phyloP scores from a whole-genome alignment of 2,113 vertebrate genomes.

The Alces alces region DNA sequence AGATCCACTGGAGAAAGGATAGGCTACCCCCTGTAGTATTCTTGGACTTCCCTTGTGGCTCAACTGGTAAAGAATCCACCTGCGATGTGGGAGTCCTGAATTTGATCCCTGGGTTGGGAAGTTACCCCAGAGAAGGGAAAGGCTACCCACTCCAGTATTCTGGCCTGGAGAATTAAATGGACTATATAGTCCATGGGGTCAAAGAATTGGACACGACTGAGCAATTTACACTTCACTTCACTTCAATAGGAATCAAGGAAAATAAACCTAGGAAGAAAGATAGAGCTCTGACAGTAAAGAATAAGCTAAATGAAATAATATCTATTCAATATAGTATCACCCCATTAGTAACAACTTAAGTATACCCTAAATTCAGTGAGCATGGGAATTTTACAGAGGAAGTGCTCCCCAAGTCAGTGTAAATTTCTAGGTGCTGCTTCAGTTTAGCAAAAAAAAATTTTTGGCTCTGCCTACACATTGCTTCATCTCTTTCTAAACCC shows the following conservation, averaged over 20 bases:
- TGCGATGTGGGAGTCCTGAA: rapidly evolving
- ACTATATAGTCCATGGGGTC: not conserved
- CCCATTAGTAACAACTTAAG: not conserved
- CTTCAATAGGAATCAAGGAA: not conserved
- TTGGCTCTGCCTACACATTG: not conserved
- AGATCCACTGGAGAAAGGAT: not conserved
- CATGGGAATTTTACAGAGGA: not conserved
- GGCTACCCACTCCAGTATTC: not conserved
- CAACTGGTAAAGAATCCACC: not conserved
- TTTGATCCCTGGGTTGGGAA: not conserved
- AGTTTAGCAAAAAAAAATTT: not conserved
- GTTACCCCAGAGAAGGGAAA: not conserved
- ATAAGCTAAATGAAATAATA: not conserved
- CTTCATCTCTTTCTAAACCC: not conserved
- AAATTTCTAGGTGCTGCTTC: not conserved
- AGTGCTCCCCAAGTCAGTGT: not conserved
- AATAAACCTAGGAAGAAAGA: not conserved
- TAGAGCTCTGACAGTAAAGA: not conserved
- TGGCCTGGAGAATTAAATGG: not conserved
- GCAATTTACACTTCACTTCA: not conserved
- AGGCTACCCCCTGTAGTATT: not conserved
- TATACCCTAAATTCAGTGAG: not conserved
- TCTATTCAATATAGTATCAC: rapidly evolving
- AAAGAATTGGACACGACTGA: not conserved
- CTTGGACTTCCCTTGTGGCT: not conserved